A percentile compares a stretch with the other conserved stretches of the same genome.
Conservation (phyloP, 2,113 vertebrate genomes). For the mouse (Mus musculus) region DNA sequence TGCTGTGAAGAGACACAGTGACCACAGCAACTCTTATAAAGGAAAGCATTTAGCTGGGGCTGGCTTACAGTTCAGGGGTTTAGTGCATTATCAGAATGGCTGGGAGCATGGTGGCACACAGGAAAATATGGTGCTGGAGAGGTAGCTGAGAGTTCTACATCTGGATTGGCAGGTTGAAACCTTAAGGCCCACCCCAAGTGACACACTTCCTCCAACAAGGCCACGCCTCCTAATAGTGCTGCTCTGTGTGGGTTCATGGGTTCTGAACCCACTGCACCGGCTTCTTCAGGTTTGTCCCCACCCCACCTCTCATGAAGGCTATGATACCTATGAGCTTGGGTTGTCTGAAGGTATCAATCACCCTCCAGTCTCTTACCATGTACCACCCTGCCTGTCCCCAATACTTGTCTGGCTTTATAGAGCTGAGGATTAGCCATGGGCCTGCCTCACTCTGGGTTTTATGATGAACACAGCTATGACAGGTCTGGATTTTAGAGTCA, state of each 20-base stretch:
- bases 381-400: neutral
- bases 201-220: neutral
- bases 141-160: neutral
- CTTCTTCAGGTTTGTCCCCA: neutral
- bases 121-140: neutral
- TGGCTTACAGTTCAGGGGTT: too few relatives aligned
- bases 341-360: neutral
- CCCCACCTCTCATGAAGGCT: neutral
- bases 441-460: constrained; percentile 9
- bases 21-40: neutral
- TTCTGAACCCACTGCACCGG: neutral
- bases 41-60: neutral
- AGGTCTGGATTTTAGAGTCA: neutral
- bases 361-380: neutral
- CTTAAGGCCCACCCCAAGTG: neutral
- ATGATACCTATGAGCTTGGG: neutral
- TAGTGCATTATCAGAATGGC: too few relatives aligned
- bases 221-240: neutral
- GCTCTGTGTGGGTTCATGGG: neutral
- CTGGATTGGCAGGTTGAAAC: neutral
- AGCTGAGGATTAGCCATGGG: neutral
- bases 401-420: neutral
- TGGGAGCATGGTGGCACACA: too few relatives aligned
- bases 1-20: neutral
- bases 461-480: neutral